A percentile compares a stretch with the other conserved stretches of the same genome.
Evolutionary conservation across 2,888 invertebrate species (phyloP).

Genomic region (Sericinus montela): DNA sequence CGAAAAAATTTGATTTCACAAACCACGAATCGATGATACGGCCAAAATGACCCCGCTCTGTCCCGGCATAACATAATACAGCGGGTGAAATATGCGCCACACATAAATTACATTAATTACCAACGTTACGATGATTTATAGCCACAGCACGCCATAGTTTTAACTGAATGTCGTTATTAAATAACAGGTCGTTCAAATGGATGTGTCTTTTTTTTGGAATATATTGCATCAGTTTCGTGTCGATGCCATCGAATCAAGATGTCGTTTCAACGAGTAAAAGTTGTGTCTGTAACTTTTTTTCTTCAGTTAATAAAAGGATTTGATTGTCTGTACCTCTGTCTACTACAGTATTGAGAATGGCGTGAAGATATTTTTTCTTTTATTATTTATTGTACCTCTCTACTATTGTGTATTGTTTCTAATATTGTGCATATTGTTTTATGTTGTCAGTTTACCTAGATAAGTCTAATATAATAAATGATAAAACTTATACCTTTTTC

Average conservation of each 20-base stretch:
- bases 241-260: neutral
- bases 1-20: constrained; percentile 2
- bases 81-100: constrained; percentile 55
- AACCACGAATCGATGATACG: constrained; percentile 3
- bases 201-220: constrained; percentile 18
- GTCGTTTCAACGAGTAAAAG: too few relatives aligned
- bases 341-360: too few relatives aligned
- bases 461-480: too few relatives aligned
- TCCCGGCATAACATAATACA: constrained; percentile 48
- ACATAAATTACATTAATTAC: constrained; percentile 74
- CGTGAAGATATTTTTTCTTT: too few relatives aligned
- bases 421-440: too few relatives aligned
- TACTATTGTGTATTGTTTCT: too few relatives aligned
- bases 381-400: too few relatives aligned
- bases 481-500: too few relatives aligned
- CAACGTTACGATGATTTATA: constrained; percentile 57
- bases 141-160: constrained; percentile 51
- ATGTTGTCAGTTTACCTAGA: too few relatives aligned
- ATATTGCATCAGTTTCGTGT: constrained; percentile 2
- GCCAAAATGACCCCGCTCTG: constrained; percentile 39
- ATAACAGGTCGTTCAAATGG: constrained; percentile 38
- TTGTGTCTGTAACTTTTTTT: too few relatives aligned
- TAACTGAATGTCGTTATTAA: constrained; percentile 59
- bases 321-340: too few relatives aligned
- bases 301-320: too few relatives aligned